Conservation (phyloP, 2,888 invertebrate genomes). For the Aproaerema taeniolella region DNA sequence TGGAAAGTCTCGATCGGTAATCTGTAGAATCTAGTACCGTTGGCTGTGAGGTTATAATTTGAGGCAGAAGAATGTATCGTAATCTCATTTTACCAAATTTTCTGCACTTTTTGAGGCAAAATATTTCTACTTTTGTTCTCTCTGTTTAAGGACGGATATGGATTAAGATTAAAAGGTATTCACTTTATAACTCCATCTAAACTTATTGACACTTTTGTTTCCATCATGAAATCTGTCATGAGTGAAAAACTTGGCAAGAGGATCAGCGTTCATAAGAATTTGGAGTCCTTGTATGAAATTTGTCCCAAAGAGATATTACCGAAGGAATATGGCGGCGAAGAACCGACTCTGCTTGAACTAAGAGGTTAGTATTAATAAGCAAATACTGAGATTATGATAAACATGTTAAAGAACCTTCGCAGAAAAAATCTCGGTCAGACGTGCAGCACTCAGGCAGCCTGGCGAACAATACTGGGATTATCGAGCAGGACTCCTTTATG, state of each 20-base stretch:
- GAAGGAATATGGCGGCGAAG: conserved; percentile 34
- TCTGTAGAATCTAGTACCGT: too few species aligned
- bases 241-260: conserved; percentile 34
- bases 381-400: background rate
- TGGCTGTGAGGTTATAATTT: too few species aligned
- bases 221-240: conserved; percentile 33
- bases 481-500: too few species aligned
- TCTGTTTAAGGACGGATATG: conserved; percentile 39
- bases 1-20: too few species aligned
- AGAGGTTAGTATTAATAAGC: conserved; percentile 28
- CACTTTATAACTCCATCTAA: conserved; percentile 38
- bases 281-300: conserved; percentile 27
- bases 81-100: background rate
- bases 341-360: conserved; percentile 25
- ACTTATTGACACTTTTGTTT: conserved; percentile 31
- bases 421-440: background rate
- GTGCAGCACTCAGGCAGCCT: background rate
- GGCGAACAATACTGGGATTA: background rate
- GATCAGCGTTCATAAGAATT: conserved; percentile 25
- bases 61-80: too few species aligned
- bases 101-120: too few species aligned
- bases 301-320: conserved; percentile 33
- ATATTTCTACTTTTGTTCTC: too few species aligned
- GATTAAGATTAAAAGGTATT: conserved; percentile 30
- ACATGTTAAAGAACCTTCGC: background rate